Conservation (phyloP, 2,888 invertebrate genomes). For the Lithophane semibrunnea region DNA sequence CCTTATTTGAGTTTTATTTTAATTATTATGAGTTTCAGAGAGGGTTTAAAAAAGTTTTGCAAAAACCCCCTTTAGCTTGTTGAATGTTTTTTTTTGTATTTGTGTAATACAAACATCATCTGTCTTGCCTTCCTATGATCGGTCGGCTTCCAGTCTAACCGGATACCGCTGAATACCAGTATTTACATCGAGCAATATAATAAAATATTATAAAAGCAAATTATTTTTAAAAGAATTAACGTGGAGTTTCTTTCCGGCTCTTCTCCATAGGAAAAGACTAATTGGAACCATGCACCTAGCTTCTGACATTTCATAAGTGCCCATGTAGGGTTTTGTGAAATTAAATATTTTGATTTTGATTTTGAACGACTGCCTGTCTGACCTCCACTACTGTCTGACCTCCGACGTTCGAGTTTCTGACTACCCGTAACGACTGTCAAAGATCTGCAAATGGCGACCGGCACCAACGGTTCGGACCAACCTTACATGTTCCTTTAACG, state of each 20-base stretch:
- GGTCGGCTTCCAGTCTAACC: neutral
- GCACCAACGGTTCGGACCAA: no score
- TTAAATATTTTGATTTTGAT: no score
- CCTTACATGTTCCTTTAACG: no score
- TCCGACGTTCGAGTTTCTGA: neutral
- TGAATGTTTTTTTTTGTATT: neutral
- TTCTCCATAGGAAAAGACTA: no score
- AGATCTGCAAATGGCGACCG: neutral
- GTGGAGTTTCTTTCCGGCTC: no score
- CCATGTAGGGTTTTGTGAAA: no score
- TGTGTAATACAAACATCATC: neutral
- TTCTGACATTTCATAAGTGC: no score
- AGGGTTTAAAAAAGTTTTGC: neutral
- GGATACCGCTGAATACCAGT: neutral
- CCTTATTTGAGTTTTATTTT: conserved; percentile 1
- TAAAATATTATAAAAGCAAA: no score
- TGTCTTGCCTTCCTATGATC: neutral
- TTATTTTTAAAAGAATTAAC: no score
- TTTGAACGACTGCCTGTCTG: neutral
- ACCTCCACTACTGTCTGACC: neutral
- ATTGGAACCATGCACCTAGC: no score
- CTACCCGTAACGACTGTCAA: neutral
- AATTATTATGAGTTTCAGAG: neutral
- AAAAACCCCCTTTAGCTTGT: neutral
- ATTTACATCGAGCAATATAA: neutral